These are phyloP conservation scores for Epiperipatus broadwayi DNA, from an alignment of 2,888 invertebrate species.

Conservation along the genomic window DNA sequence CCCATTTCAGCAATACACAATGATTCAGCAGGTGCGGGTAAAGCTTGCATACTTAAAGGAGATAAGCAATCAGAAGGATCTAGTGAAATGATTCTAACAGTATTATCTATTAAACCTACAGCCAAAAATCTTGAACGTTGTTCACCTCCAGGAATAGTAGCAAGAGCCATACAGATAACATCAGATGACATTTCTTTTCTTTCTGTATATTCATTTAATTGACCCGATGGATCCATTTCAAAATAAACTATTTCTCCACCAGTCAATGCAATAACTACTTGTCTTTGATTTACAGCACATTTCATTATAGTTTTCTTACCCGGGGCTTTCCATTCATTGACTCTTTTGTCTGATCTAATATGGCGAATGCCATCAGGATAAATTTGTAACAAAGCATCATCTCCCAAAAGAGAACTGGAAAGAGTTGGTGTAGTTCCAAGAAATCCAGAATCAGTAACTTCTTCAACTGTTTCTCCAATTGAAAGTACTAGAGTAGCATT, in stretches of 20 bases:
- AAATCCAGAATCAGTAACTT: conserved; percentile 98
- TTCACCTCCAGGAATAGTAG: conserved; percentile 83
- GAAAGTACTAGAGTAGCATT: conserved; percentile 94
- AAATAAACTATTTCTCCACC: conserved; percentile 97
- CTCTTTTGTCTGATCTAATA: conserved; percentile 89
- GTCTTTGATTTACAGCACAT: conserved; percentile 93
- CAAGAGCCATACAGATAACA: conserved; percentile 94
- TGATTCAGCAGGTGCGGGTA: conserved; percentile 89
- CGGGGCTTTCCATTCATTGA: conserved; percentile 97
- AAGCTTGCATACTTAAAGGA: conserved; percentile 82
- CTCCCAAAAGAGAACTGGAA: conserved; percentile 91
- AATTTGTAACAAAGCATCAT: conserved; percentile 66
- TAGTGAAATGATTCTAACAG: conserved; percentile 87
- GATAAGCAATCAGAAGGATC: conserved; percentile 89
- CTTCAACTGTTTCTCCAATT: conserved; percentile 99
- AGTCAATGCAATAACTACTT: conserved; percentile 91
- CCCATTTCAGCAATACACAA: conserved; percentile 90
- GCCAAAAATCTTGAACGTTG: conserved; percentile 86
- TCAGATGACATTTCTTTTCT: conserved; percentile 89
- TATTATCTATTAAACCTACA: conserved; percentile 84
- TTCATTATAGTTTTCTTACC: conserved; percentile 90
- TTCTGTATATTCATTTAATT: conserved; percentile 93
- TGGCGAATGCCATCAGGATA: conserved; percentile 98
- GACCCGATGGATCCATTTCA: conserved; percentile 96
- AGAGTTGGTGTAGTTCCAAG: conserved; percentile 94